These are phyloP conservation scores for Paelopatides confundens DNA, from an alignment of 53 echinoderm and acorn worm species.

Conservation along the genomic window DNA sequence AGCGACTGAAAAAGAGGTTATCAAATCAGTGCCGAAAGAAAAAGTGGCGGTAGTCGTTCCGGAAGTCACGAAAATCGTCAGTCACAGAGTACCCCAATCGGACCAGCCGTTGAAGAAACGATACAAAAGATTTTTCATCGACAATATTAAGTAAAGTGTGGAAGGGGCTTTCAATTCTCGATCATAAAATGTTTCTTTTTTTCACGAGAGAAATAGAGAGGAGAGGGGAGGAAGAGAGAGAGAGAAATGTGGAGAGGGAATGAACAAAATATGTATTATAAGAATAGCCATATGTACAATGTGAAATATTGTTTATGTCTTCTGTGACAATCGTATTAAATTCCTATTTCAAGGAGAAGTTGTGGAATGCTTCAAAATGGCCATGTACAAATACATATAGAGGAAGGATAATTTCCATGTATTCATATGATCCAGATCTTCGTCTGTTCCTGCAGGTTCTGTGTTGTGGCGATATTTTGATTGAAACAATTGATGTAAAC, in stretches of 20 bases:
- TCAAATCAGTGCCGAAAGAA: background rate
- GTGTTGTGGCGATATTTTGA: no score
- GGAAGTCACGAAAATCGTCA: background rate
- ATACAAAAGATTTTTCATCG: conserved; percentile 41
- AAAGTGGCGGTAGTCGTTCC: background rate
- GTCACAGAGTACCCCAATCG: conserved; percentile 16
- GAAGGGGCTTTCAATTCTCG: background rate
- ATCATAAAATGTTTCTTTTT: background rate
- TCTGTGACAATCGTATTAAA: no score
- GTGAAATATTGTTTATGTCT: background rate
- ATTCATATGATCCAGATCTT: no score
- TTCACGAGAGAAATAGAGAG: background rate
- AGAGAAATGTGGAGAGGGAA: no score
- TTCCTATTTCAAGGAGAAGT: no score
- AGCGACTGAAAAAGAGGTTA: background rate
- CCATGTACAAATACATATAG: no score
- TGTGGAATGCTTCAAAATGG: no score
- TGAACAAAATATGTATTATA: background rate
- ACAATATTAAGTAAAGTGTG: conserved; percentile 3
- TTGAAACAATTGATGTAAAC: no score
- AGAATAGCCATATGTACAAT: background rate
- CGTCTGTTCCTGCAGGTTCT: no score
- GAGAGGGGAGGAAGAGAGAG: no score
- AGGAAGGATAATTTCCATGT: no score
- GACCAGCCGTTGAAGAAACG: conserved; percentile 36